Evolutionary conservation across 2,113 vertebrate genomes (phyloP), one percentile per base, ranked within the genome.

Genomic region (Scophthalmus maximus): DNA sequence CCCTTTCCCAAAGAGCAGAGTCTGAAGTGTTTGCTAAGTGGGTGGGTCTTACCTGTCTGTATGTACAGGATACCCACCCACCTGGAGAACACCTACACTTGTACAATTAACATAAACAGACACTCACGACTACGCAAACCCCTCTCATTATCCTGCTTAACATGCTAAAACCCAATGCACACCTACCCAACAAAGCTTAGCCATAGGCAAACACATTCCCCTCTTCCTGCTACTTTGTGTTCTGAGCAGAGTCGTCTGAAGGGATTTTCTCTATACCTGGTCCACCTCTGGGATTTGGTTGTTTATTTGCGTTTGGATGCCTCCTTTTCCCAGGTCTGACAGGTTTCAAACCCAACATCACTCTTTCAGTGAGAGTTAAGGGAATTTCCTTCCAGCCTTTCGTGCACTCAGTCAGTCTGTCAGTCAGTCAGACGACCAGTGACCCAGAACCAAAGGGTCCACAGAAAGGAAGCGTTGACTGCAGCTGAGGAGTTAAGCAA

Each of bases 21-120:
- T 83, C 84, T 86, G 82, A 73, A 73, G 57, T 92, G 84, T 90
- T 92, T 90, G 81, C 61, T 53, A 77, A 88, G 72, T 79, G 82
- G 91, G 90, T 78, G 85, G 87, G 83, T 87, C 85, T 9, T 46
- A 38, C 76, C 52, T 77, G 83, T 87, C 78, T 78, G 80, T 46
- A 72, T 38, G 74, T 70, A 73, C 67, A 42, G 53, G 57, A 70
- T 30, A 75, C 73, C 68, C 68, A 78, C 64, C 80, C 82, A 79
- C 60, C 66, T 73, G 74, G 56, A 40, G 62, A 57, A 75, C 64
- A 77, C 65, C 66, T 67, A 58, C 70, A 73, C 77, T 69, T 83
- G 84, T 80, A 72, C 70, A 67, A 76, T 68, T 64, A 56, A 79
- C 68, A 83, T 73, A 79, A 83, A 88, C 82, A 81, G 56, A 65